Evolutionary conservation across 2,113 vertebrate species (phyloP).

Genomic region (Physeter macrocephalus): DNA sequence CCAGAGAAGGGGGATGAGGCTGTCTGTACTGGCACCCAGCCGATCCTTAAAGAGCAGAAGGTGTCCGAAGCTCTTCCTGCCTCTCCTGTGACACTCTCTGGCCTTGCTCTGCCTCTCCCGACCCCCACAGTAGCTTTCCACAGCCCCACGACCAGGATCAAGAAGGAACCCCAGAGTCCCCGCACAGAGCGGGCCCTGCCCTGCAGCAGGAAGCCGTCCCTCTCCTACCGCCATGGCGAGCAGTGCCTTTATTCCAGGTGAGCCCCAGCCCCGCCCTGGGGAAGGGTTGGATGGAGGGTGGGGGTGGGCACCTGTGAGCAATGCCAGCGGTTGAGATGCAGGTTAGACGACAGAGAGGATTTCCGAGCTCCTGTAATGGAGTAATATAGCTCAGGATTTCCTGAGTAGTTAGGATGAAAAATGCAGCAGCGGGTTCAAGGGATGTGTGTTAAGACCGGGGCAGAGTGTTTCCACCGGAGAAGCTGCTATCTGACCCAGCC

Average conservation of each 20-base stretch:
- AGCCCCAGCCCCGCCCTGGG: neutral
- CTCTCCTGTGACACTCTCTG: neutral
- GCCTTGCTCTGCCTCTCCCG: neutral
- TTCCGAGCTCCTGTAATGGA: neutral
- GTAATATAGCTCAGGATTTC: neutral
- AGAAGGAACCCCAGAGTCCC: conserved; percentile 94
- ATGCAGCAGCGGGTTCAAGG: neutral
- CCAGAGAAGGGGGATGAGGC: neutral
- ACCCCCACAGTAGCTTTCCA: conserved; percentile 91
- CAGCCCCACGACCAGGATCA: conserved; percentile 94
- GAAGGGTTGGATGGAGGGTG: neutral
- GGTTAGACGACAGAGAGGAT: neutral
- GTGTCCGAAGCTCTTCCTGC: neutral
- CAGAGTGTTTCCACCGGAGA: neutral
- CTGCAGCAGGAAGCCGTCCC: conserved; percentile 90
- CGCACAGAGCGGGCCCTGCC: conserved; percentile 87
- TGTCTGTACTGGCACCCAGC: neutral
- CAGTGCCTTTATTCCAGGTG: conserved; percentile 98
- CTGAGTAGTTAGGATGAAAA: neutral
- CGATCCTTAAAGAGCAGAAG: neutral
- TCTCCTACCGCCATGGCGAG: conserved; percentile 87
- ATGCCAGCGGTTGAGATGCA: too few relatives aligned
- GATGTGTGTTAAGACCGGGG: neutral
- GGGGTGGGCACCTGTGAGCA: neutral
- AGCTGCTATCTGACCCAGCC: neutral